Evolutionary conservation across 2,888 invertebrate species (phyloP).

Genomic region (Blastobasis lacticolella): DNA sequence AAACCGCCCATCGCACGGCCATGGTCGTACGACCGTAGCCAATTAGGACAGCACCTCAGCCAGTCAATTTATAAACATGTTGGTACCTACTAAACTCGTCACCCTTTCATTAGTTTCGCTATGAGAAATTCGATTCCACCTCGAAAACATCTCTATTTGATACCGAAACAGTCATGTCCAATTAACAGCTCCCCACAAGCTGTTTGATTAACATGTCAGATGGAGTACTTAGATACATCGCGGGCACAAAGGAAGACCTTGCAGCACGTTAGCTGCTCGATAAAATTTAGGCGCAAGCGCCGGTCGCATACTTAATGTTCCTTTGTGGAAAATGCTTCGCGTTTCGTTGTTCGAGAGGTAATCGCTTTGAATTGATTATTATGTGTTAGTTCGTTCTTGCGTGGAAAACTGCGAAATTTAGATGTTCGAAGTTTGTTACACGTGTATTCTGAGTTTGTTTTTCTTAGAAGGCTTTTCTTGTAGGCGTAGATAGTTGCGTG

Average conservation of each 20-base stretch:
- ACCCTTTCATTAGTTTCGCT: neutral
- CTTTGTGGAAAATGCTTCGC: slow-evolving; percentile 29
- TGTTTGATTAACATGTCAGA: slow-evolving; percentile 18
- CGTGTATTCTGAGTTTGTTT: too few species aligned
- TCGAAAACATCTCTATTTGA: slow-evolving; percentile 14
- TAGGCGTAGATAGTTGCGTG: too few species aligned
- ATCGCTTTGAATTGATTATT: too few species aligned
- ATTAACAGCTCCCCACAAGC: slow-evolving; percentile 33
- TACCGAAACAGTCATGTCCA: slow-evolving; percentile 18
- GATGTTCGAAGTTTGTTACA: too few species aligned
- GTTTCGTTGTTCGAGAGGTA: neutral
- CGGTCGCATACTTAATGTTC: slow-evolving; percentile 42
- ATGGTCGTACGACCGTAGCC: too few species aligned
- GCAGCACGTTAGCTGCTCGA: slow-evolving; percentile 42
- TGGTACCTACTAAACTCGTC: too few species aligned
- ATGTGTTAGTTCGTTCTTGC: too few species aligned
- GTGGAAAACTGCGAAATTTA: too few species aligned
- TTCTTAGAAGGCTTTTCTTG: too few species aligned
- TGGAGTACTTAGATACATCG: slow-evolving; percentile 13
- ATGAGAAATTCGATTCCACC: neutral
- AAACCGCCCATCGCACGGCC: too few species aligned
- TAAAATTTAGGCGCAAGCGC: slow-evolving; percentile 42
- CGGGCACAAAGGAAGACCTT: slow-evolving; percentile 54
- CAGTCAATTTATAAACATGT: too few species aligned
- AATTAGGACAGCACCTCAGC: too few species aligned